Conservation (phyloP, 2,888 invertebrate species). For the Leptinotarsa haldemani region DNA sequence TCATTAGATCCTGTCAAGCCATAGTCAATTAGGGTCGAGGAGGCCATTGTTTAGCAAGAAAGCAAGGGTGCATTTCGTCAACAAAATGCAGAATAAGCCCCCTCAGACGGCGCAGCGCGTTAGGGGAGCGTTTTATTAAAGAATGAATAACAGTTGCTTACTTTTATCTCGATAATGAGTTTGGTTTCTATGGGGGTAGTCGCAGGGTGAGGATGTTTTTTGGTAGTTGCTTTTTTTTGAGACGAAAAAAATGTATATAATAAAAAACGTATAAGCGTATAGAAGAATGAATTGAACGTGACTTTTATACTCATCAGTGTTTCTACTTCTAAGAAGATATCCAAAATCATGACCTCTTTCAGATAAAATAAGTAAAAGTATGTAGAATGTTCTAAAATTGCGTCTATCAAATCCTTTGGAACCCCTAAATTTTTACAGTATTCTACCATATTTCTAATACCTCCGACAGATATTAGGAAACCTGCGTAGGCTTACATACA, state of each 20-base stretch:
- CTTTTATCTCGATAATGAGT: constrained; percentile 12
- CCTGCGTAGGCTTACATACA: no score
- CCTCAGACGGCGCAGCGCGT: constrained; percentile 13
- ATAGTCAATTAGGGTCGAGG: constrained; percentile 41
- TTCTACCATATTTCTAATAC: no score
- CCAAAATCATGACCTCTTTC: no score
- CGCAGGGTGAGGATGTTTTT: not conserved
- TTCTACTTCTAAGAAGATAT: no score
- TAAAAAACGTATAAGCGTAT: not conserved
- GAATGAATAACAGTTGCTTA: constrained; percentile 29
- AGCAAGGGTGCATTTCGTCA: constrained; percentile 36
- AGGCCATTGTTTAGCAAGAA: constrained; percentile 33
- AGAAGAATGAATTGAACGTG: no score
- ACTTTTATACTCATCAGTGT: no score
- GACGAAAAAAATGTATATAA: not conserved
- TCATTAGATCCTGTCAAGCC: constrained; percentile 25
- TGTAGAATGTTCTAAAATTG: no score
- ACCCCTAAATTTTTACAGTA: no score
- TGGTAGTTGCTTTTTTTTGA: not conserved
- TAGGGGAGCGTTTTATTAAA: constrained; percentile 22
- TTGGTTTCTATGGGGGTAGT: not conserved
- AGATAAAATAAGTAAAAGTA: no score
- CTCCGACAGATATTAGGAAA: no score
- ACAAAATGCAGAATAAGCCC: constrained; percentile 39
- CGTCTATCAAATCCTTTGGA: no score